Evolutionary conservation across 2,888 invertebrate genomes (phyloP), one percentile per base, ranked within the genome.

Genomic region (Teleogryllus oceanicus): DNA sequence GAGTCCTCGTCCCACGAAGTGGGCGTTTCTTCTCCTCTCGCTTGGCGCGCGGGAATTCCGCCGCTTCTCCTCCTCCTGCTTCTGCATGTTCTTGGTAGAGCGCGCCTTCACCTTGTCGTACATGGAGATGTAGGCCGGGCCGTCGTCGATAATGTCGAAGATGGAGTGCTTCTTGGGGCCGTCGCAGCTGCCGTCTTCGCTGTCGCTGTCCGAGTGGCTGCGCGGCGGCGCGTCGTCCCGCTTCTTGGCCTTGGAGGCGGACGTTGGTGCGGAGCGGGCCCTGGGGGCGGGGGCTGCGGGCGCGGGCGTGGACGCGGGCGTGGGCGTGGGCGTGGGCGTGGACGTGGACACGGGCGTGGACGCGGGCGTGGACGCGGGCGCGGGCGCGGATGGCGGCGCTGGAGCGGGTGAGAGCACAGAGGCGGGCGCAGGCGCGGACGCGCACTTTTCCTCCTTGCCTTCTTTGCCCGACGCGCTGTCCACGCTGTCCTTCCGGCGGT

Each of bases 21-120:
- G 10, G 95, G 81, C 96, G 91, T 86, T 96, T 96, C 90, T 96
- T 96, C 87, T 95, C 95, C 85, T 95, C 95, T 13, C 95, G 91
- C 85, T 96, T 94, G 2, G 95, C 95, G 83, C 96, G 90, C 85
- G 95, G n/a, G n/a, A n/a, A n/a, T n/a, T n/a, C 86, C 93, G 92
- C 0, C 94, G 90, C 86, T 95, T 95, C 87, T 96, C 94, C 87
- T 96, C 96, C 85, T 95, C 95, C 85, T 95, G 93, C 85, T 96
- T 96, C 86, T 96, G 95, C 94, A 96, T 95, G 86, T 96, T 96
- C 87, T 96, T 96, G 84, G 96, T 96, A 49, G 96, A 96, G 75
- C 96, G 91, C 4, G 96, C 96, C 87, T 97, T 97, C 0, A 97
- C 96, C 88, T 98, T 98, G 86, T 98, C 98, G 86, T 98, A 98